Evolutionary conservation across 30 jellyfish, hydroid and myxozoan genomes (phyloP).

Genomic region (Aurelia coerulea): DNA sequence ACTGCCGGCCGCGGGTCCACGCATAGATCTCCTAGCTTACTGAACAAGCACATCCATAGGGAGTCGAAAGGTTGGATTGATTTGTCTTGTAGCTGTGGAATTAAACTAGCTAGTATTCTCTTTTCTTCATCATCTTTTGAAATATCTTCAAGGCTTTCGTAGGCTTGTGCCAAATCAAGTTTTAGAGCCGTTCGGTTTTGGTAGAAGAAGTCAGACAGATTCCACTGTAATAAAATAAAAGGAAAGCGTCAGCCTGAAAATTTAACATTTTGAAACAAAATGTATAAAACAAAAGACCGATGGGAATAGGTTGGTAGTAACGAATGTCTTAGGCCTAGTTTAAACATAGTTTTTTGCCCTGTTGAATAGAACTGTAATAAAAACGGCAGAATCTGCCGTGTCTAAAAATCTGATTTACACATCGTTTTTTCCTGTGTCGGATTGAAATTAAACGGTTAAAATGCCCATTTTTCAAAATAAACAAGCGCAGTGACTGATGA

Average conservation of each 20-base stretch:
- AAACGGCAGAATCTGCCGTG: too few relatives aligned
- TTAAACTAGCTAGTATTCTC: constrained; percentile 62
- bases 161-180: constrained; percentile 70
- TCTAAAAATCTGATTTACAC: too few relatives aligned
- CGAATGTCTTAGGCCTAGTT: too few relatives aligned
- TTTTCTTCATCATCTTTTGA: constrained; percentile 48
- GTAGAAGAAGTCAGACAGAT: constrained; percentile 89
- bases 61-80: constrained; percentile 90
- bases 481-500: too few relatives aligned
- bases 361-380: too few relatives aligned
- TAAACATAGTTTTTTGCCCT: too few relatives aligned
- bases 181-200: constrained; percentile 90
- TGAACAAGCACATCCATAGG: constrained; percentile 93
- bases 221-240: constrained; percentile 72
- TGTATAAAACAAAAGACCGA: too few relatives aligned
- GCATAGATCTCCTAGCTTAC: constrained; percentile 96
- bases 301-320: too few relatives aligned
- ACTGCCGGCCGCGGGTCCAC: constrained; percentile 99
- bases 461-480: too few relatives aligned
- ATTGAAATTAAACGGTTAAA: too few relatives aligned
- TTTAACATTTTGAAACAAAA: too few relatives aligned
- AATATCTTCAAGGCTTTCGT: constrained; percentile 49
- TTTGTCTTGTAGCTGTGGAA: constrained; percentile 68
- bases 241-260: background rate
- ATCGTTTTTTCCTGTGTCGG: too few relatives aligned